These are phyloP conservation scores for Athetis lepigone DNA, from an alignment of 2,888 invertebrate genomes.

Conservation along the genomic window DNA sequence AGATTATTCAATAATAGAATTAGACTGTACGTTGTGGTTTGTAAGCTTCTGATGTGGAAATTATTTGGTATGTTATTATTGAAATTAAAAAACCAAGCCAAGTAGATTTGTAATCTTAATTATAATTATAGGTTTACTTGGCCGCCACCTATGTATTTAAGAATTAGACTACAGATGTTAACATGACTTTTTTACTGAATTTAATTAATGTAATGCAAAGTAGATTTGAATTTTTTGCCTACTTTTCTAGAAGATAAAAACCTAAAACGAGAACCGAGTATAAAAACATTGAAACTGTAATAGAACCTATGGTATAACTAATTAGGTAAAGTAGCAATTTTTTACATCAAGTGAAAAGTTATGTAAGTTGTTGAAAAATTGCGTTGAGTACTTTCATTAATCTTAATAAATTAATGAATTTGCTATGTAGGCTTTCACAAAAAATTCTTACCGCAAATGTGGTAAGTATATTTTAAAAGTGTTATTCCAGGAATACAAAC, in stretches of 20 bases:
- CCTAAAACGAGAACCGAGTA: too few relatives aligned
- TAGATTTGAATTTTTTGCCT: too few relatives aligned
- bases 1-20: constrained; percentile 63
- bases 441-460: constrained; percentile 35
- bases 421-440: constrained; percentile 25
- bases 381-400: constrained; percentile 45
- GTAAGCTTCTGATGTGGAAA: too few relatives aligned
- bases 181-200: not conserved
- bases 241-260: constrained; percentile 21
- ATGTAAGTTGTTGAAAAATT: constrained; percentile 58
- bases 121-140: not conserved
- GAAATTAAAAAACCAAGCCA: too few relatives aligned
- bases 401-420: constrained; percentile 52
- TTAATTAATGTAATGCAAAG: too few relatives aligned
- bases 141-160: constrained; percentile 11
- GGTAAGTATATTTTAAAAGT: constrained; percentile 42
- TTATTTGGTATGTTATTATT: too few relatives aligned
- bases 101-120: too few relatives aligned
- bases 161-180: not conserved
- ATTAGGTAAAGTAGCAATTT: constrained; percentile 48
- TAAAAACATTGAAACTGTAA: constrained; percentile 32
- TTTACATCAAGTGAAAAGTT: constrained; percentile 43
- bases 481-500: constrained; percentile 56
- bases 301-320: constrained; percentile 24
- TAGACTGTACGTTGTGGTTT: constrained; percentile 33